phyloP scores from a whole-genome alignment of 2,113 vertebrate species.

The Sylvia atricapilla region DNA sequence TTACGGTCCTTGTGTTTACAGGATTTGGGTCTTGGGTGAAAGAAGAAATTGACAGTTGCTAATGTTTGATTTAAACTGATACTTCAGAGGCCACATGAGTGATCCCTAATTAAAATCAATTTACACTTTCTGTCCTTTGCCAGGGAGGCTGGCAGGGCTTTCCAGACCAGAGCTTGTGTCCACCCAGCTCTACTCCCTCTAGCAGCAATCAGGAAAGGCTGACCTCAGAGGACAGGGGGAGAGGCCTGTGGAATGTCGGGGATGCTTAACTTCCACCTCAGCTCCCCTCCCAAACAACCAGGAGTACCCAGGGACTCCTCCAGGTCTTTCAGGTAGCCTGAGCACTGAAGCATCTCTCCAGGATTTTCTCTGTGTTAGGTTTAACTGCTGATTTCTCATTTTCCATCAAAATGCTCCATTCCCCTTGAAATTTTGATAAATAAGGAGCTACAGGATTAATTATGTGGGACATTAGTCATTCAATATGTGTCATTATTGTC shows the following conservation, averaged over 20 bases:
- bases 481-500: constrained; percentile 27
- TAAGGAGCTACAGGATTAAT: constrained; percentile 12
- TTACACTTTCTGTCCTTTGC: constrained; percentile 6
- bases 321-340: neutral
- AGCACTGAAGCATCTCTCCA: neutral
- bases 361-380: neutral
- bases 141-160: neutral
- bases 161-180: neutral
- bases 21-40: constrained; percentile 46
- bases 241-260: rapidly evolving
- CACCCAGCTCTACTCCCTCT: neutral
- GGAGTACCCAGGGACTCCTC: rapidly evolving
- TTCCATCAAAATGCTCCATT: neutral
- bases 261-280: neutral
- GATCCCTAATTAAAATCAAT: constrained; percentile 33
- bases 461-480: constrained; percentile 39
- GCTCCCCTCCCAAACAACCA: neutral
- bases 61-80: constrained; percentile 56
- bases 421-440: constrained; percentile 17
- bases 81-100: neutral
- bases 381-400: neutral
- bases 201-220: rapidly evolving
- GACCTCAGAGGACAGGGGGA: neutral
- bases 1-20: constrained; percentile 47
- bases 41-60: constrained; percentile 44